Evolutionary conservation across 2,888 invertebrate species (phyloP), one percentile per base, ranked within the genome.

Genomic region (Myathropa florea): DNA sequence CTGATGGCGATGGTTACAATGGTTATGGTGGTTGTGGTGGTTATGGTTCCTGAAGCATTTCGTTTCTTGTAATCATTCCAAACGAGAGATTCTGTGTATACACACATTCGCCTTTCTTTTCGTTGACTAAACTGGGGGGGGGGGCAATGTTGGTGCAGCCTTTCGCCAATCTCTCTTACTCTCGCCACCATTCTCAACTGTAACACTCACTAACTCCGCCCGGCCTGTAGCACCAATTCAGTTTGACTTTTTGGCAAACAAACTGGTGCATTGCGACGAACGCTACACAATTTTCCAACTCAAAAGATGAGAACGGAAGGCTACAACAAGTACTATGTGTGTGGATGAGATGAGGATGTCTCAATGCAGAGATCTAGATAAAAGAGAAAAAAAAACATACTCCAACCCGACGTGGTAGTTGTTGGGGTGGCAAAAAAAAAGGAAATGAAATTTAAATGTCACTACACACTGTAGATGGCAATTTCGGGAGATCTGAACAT

Each of bases 191-290:
- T 28, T 61, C 30, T 30, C 18, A 18, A 61, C 6, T 26, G 18
- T 26, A 59, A 53, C 60, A 12, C 65, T 46, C 57, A 57, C 24
- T 57, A 23, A 57, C 24, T 57, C 57, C 23, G 57, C 61, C 30
- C 30, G 23, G 46, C 46, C 60, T 64, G 61, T 63, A 57, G 55
- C 57, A 53, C 63, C 60, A 72, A 68, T 68, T 46, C 46, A 76
- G 76, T 59, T 64, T 82, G 82, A 75, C 86, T 86, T 86, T 86
- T 86, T 86, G 86, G 86, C 86, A 86, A 86, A 76, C 86, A 86
- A 86, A 83, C 86, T 86, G 86, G 78, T 86, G 86, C 86, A 86
- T 79, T 86, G 86, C 86, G 86, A 86, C 86, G 83, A 86, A 86
- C 71, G 86, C 86, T 83, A 86, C 46, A 46, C 86, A 86, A 86